phyloP scores from a whole-genome alignment of 2,888 invertebrate genomes.

The Papilio demoleus region DNA sequence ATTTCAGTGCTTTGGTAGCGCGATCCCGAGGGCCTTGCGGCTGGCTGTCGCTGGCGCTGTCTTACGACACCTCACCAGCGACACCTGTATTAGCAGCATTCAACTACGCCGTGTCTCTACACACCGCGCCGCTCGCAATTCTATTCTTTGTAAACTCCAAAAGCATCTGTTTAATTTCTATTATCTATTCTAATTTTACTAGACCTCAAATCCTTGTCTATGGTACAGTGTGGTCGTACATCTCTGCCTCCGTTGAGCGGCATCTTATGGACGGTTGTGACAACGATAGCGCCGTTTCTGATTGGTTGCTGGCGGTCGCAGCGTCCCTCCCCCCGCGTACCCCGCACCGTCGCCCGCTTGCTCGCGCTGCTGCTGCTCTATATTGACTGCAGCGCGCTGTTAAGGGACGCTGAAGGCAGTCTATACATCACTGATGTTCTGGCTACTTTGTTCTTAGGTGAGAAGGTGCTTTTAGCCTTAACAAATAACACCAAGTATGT shows the following conservation, averaged over 20 bases:
- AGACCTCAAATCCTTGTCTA: neutral
- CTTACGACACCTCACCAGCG: slow-evolving; percentile 46
- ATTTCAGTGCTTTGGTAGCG: slow-evolving; percentile 63
- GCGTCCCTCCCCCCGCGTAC: slow-evolving; percentile 36
- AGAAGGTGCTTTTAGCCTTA: slow-evolving; percentile 8
- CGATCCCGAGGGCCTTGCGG: slow-evolving; percentile 64
- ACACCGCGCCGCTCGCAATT: slow-evolving; percentile 59
- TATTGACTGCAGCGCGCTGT: slow-evolving; percentile 63
- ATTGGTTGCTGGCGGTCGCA: slow-evolving; percentile 48
- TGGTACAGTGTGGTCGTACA: slow-evolving; percentile 61
- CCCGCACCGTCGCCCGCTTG: slow-evolving; percentile 41
- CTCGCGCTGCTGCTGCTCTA: slow-evolving; percentile 64
- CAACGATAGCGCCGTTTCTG: slow-evolving; percentile 54
- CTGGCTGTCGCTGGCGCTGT: slow-evolving; percentile 67
- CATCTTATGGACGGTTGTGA: slow-evolving; percentile 49
- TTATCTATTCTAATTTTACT: neutral
- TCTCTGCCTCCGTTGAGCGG: slow-evolving; percentile 53
- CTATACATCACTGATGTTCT: slow-evolving; percentile 54
- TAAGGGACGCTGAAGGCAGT: slow-evolving; percentile 61
- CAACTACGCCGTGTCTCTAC: slow-evolving; percentile 53
- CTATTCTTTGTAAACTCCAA: slow-evolving; percentile 52
- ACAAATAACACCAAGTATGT: neutral
- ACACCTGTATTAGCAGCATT: slow-evolving; percentile 51
- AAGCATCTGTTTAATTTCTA: neutral
- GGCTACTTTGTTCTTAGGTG: slow-evolving; percentile 51